Evolutionary conservation across 2,888 invertebrate species (phyloP).

Genomic region (Micropterix aruncella): DNA sequence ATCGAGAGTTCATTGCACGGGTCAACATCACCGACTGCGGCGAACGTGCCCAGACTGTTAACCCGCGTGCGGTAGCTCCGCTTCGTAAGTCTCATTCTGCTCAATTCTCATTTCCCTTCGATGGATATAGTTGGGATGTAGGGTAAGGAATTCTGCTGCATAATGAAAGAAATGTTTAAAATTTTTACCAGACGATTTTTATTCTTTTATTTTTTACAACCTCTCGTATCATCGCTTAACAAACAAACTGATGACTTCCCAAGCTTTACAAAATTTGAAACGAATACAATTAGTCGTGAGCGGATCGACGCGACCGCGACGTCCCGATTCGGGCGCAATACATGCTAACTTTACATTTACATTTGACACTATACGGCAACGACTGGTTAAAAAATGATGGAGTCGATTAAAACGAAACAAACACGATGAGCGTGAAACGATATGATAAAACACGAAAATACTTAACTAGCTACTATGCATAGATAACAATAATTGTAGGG

Average conservation of each 20-base stretch:
- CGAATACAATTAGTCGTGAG: conserved; percentile 49
- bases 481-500: not conserved
- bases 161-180: conserved; percentile 22
- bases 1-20: conserved; percentile 1
- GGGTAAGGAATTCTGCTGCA: not conserved
- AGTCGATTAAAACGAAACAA: not conserved
- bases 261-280: conserved; percentile 48
- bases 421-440: not conserved
- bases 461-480: not conserved
- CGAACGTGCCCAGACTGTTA: not conserved
- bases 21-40: conserved; percentile 3
- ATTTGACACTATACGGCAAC: not conserved
- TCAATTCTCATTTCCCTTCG: no score
- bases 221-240: conserved; percentile 55
- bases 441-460: not conserved
- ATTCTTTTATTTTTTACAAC: conserved; percentile 60
- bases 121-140: not conserved
- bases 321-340: conserved; percentile 52
- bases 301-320: conserved; percentile 38
- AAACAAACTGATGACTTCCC: conserved; percentile 43
- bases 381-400: not conserved
- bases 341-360: conserved; percentile 45
- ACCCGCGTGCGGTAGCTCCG: not conserved
- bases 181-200: conserved; percentile 37
- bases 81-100: no score